Conservation (phyloP, 2,888 invertebrate species). For the Hyles lineata region DNA sequence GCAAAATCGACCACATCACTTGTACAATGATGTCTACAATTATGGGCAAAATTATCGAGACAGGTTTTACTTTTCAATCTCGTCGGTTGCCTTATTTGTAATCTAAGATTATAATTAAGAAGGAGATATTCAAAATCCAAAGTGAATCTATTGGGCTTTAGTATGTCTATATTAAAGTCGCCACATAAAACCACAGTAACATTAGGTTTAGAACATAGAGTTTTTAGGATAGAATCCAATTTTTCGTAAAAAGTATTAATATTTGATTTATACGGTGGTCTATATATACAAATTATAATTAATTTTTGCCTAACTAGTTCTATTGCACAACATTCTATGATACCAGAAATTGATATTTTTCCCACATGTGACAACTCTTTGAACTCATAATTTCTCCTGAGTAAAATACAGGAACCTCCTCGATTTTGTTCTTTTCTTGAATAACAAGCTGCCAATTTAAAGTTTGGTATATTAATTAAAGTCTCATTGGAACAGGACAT, state of each 20-base stretch:
- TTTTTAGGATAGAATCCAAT: too few species aligned
- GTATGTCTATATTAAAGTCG: too few species aligned
- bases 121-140: background rate
- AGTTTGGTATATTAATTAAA: background rate
- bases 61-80: too few species aligned
- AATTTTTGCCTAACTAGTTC: background rate
- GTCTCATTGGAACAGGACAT: background rate
- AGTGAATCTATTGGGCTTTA: background rate
- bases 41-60: background rate
- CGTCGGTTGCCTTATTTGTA: conserved; percentile 1
- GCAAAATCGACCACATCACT: conserved; percentile 9
- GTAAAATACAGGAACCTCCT: background rate
- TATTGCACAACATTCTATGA: background rate
- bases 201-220: too few species aligned
- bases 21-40: background rate
- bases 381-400: background rate
- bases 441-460: background rate
- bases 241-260: background rate
- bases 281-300: background rate
- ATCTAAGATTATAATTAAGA: conserved; percentile 3
- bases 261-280: background rate
- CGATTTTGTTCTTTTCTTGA: too few species aligned
- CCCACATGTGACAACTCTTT: background rate
- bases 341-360: background rate
- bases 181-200: too few species aligned